Evolutionary conservation across 2,888 invertebrate species (phyloP).

Genomic region (Gymnoscelis rufifasciata): DNA sequence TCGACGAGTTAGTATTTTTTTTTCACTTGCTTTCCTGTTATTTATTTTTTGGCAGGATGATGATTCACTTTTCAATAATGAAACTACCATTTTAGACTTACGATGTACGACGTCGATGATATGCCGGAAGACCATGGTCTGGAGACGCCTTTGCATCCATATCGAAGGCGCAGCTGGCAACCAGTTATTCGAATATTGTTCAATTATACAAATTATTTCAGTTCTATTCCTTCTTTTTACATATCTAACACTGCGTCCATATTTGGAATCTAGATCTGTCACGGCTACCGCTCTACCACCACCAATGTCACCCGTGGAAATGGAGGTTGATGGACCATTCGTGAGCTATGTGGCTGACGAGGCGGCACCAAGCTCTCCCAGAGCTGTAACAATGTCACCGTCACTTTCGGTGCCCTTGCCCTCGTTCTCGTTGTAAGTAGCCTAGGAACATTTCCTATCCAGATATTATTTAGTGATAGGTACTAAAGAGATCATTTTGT

Average conservation of each 20-base stretch:
- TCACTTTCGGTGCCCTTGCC: not conserved
- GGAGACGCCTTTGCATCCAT: not conserved
- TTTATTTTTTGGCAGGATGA: slow-evolving; percentile 1
- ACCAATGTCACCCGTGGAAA: slow-evolving; percentile 2
- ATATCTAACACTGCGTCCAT: not conserved
- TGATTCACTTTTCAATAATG: slow-evolving; percentile 1
- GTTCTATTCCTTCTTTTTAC: not conserved
- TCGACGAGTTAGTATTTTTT: slow-evolving; percentile 4
- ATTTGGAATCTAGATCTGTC: not conserved
- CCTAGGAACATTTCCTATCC: not conserved
- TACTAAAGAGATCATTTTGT: not conserved
- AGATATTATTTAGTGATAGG: not conserved
- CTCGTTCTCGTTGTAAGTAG: not conserved
- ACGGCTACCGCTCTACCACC: slow-evolving; percentile 1
- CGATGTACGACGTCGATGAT: not conserved
- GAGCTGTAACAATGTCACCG: not conserved
- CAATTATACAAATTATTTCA: not conserved
- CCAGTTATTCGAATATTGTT: slow-evolving; percentile 1
- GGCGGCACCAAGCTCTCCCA: not conserved
- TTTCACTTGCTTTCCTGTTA: not conserved
- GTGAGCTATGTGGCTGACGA: slow-evolving; percentile 1
- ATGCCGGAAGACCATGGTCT: not conserved
- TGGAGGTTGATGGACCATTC: slow-evolving; percentile 1
- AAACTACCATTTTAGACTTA: not conserved
- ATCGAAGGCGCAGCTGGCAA: slow-evolving; percentile 1